phyloP scores from a whole-genome alignment of 1,140 invertebrate species.

The Colletes gigas region DNA sequence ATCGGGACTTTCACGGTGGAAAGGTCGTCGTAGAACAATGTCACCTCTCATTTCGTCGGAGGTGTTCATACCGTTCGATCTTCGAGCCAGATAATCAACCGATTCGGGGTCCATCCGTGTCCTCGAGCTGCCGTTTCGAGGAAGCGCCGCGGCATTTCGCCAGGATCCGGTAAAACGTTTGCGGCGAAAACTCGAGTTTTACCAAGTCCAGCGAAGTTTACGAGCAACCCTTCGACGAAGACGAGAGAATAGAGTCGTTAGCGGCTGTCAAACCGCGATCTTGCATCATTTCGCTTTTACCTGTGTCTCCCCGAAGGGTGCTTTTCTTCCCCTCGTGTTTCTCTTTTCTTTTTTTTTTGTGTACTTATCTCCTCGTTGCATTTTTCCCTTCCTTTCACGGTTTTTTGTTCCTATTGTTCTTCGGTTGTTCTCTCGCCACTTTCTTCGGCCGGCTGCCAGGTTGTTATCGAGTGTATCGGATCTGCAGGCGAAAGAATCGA shows the following conservation, averaged over 20 bases:
- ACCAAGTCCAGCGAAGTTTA: constrained; percentile 47
- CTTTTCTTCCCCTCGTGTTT: constrained; percentile 4
- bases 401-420: constrained; percentile 21
- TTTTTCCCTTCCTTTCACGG: neutral
- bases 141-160: constrained; percentile 17
- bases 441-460: constrained; percentile 25
- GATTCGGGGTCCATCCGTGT: constrained; percentile 9
- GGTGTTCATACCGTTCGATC: constrained; percentile 32
- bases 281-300: constrained; percentile 56
- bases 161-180: constrained; percentile 20
- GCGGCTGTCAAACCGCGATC: constrained; percentile 54
- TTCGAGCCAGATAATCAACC: constrained; percentile 55
- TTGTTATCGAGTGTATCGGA: constrained; percentile 45
- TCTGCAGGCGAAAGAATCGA: constrained; percentile 42
- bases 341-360: constrained; percentile 14
- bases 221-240: constrained; percentile 66
- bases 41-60: constrained; percentile 58
- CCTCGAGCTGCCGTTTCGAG: constrained; percentile 6
- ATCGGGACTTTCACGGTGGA: constrained; percentile 40
- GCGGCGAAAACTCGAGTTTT: constrained; percentile 10
- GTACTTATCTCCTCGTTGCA: neutral
- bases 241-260: constrained; percentile 65
- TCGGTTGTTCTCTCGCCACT: constrained; percentile 15
- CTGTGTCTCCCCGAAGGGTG: constrained; percentile 40
- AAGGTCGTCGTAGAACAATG: constrained; percentile 61